A percentile compares a stretch with the other conserved stretches of the same genome.
phyloP scores from a whole-genome alignment of 1,140 invertebrate genomes.

The Zaprionus taronus region DNA sequence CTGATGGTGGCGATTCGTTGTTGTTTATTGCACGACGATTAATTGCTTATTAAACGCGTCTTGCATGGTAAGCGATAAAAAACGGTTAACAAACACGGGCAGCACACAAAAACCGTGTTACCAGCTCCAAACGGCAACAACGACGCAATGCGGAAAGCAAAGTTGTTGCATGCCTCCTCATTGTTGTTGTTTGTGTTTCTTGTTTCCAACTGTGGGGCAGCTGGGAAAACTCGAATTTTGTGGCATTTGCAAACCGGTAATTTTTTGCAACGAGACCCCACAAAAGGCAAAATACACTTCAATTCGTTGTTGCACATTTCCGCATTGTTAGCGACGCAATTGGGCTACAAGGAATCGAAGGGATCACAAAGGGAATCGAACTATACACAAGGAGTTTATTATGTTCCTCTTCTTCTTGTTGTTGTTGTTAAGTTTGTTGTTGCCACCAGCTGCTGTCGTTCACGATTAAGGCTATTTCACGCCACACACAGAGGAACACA shows the following conservation, averaged over 20 bases:
- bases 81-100: slow-evolving; percentile 16
- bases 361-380: slow-evolving; percentile 40
- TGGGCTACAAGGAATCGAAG: slow-evolving; percentile 16
- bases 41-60: slow-evolving; percentile 78
- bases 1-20: slow-evolving; percentile 15
- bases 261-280: slow-evolving; percentile 59
- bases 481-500: slow-evolving; percentile 29
- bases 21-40: slow-evolving; percentile 70
- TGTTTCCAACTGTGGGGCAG: slow-evolving; percentile 54
- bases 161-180: slow-evolving; percentile 57
- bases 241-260: slow-evolving; percentile 77
- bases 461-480: slow-evolving; percentile 20
- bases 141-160: slow-evolving; percentile 73
- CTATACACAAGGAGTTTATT: slow-evolving; percentile 25
- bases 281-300: slow-evolving; percentile 44
- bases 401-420: slow-evolving; percentile 19
- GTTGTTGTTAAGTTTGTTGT: slow-evolving; percentile 38
- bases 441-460: slow-evolving; percentile 52
- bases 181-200: slow-evolving; percentile 34
- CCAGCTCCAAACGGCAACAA: slow-evolving; percentile 39
- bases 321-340: slow-evolving; percentile 55
- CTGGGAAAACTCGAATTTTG: slow-evolving; percentile 69
- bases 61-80: slow-evolving; percentile 51
- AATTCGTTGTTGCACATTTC: slow-evolving; percentile 60
- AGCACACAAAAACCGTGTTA: slow-evolving; percentile 68